Conservation (phyloP, 2,113 vertebrate species). For the Atlantisia rogersi region DNA sequence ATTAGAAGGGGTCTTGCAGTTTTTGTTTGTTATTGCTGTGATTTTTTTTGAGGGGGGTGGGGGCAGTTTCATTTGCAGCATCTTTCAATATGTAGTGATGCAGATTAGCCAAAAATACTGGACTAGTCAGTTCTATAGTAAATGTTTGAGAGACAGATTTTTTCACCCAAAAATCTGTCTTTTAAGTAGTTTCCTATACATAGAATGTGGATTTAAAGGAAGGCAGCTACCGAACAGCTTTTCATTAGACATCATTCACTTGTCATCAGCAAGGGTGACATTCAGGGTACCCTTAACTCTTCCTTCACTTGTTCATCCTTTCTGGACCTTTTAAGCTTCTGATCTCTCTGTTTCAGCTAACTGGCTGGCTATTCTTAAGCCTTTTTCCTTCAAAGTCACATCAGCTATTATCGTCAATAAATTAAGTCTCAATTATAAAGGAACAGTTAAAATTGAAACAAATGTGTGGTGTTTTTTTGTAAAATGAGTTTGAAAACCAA, state of each 20-base stretch:
- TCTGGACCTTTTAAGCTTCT: not conserved
- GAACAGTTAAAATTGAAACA: not conserved
- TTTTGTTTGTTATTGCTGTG: not conserved
- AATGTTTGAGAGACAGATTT: not conserved
- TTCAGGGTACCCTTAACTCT: not conserved
- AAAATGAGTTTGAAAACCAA: not conserved
- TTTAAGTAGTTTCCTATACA: not conserved
- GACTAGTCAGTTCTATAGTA: not conserved
- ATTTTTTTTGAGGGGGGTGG: too few relatives aligned
- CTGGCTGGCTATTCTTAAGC: not conserved
- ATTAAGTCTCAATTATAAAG: not conserved
- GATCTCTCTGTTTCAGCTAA: not conserved
- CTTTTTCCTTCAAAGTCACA: not conserved
- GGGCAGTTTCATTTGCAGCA: not conserved
- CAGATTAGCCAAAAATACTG: not conserved
- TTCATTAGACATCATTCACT: constrained; percentile 6
- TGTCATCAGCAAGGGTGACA: not conserved
- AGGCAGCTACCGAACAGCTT: not conserved
- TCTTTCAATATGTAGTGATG: not conserved
- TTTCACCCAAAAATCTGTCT: not conserved
- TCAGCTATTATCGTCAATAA: not conserved
- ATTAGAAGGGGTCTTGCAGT: not conserved
- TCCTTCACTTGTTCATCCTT: not conserved
- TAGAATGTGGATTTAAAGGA: not conserved
- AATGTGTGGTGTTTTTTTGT: not conserved